These are phyloP conservation scores for Choloepus hoffmanni DNA, from an alignment of 2,113 vertebrate genomes.

Conservation along the genomic window DNA sequence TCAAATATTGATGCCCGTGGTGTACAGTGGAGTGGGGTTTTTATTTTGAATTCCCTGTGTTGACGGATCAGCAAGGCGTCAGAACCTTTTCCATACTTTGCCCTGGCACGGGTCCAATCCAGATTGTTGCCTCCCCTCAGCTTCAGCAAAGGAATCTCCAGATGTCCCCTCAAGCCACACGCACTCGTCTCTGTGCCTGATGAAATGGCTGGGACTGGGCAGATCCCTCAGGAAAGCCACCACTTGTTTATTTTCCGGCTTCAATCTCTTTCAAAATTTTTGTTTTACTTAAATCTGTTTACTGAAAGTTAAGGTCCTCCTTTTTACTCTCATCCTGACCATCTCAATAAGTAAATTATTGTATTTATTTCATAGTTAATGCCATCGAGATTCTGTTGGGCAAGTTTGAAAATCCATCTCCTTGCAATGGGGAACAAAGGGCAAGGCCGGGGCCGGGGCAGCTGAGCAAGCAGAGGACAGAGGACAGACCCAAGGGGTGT, in stretches of 20 bases:
- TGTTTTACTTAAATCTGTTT: not conserved
- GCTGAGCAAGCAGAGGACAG: not conserved
- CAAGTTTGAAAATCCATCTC: not conserved
- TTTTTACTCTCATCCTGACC: not conserved
- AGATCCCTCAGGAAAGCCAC: not conserved
- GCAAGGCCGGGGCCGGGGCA: not conserved
- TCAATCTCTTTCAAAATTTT: constrained; percentile 2
- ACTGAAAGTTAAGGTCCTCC: not conserved
- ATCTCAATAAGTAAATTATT: constrained; percentile 40
- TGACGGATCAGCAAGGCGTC: not conserved
- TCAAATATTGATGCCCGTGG: not conserved
- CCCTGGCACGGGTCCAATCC: not conserved
- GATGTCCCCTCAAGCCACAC: not conserved
- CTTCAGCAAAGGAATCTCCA: not conserved
- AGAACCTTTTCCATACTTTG: not conserved
- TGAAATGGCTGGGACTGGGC: not conserved
- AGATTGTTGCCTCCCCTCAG: not conserved
- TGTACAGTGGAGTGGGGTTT: not conserved
- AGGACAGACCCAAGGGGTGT: not conserved
- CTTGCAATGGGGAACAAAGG: not conserved
- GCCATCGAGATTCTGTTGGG: not conserved
- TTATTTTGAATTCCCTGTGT: constrained; percentile 48
- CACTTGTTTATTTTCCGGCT: not conserved
- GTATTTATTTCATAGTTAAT: not conserved
- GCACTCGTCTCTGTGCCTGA: not conserved